Evolutionary conservation across 1,140 invertebrate genomes (phyloP).

Genomic region (Sycophila sp.): DNA sequence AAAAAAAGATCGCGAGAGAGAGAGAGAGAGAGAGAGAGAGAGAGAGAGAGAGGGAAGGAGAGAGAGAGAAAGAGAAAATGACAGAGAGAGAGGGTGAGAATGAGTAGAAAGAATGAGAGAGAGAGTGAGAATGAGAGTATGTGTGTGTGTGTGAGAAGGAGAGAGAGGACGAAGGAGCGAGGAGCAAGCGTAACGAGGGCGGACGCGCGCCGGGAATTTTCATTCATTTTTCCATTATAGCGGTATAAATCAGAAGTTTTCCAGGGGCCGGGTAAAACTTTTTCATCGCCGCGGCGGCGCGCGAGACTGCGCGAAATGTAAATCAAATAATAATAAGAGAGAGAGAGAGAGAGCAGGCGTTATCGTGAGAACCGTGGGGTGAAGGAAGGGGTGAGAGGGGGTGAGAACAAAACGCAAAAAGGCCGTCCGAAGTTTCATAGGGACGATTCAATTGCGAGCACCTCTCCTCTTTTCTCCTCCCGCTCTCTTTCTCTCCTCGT

Average conservation of each 20-base stretch:
- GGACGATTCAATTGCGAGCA: constrained; percentile 26
- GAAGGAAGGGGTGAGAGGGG: neutral
- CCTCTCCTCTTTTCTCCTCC: neutral
- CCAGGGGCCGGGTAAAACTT: neutral
- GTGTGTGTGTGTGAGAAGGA: too few species aligned
- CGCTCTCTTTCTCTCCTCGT: neutral
- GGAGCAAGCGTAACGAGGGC: neutral
- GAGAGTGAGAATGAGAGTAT: too few species aligned
- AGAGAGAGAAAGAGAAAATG: neutral
- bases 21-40: neutral
- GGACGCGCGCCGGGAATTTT: constrained; percentile 2
- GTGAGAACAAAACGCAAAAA: constrained; percentile 6
- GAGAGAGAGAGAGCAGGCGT: neutral
- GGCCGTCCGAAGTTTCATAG: neutral
- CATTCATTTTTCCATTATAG: constrained; percentile 36
- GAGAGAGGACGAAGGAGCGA: too few species aligned
- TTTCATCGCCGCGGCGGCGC: constrained; percentile 10
- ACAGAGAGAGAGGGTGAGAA: neutral
- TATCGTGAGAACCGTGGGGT: too few species aligned
- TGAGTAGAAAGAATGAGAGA: too few species aligned
- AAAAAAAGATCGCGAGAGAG: neutral
- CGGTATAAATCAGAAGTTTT: constrained; percentile 33
- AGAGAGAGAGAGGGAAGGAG: too few species aligned
- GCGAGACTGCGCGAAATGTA: constrained; percentile 25
- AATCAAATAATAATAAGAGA: constrained; percentile 37